Evolutionary conservation across 2,888 invertebrate species (phyloP).

Genomic region (Sericinus montela): DNA sequence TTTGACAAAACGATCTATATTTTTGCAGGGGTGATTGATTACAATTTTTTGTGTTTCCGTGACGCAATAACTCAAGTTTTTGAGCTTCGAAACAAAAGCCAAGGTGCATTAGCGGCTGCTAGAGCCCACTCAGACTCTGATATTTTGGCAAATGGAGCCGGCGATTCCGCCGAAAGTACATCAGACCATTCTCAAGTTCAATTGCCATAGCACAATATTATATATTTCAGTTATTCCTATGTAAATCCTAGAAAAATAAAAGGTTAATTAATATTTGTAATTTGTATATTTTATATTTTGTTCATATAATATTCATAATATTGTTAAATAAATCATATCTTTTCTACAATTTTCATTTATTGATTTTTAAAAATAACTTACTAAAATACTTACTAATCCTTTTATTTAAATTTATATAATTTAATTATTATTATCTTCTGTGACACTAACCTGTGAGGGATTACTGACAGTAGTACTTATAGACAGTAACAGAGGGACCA

Average conservation of each 20-base stretch:
- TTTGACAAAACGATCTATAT: no score
- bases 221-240: conserved; percentile 18
- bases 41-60: conserved; percentile 98
- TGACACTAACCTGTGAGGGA: no score
- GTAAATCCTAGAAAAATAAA: conserved; percentile 16
- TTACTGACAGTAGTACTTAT: no score
- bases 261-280: conserved; percentile 14
- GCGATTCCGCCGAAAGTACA: conserved; percentile 55
- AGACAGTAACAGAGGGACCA: no score
- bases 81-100: conserved; percentile 87
- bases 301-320: conserved; percentile 16
- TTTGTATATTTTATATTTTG: conserved; percentile 14
- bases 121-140: conserved; percentile 43
- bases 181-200: conserved; percentile 49
- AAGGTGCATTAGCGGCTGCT: conserved; percentile 55
- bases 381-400: no score
- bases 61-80: conserved; percentile 98
- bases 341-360: conserved; percentile 6
- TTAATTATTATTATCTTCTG: no score
- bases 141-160: conserved; percentile 55
- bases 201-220: conserved; percentile 49
- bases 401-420: no score
- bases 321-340: conserved; percentile 20
- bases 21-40: conserved; percentile 94
- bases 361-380: background rate